Evolutionary conservation across 2,888 invertebrate genomes (phyloP), one percentile per base, ranked within the genome.

Genomic region (Agrenia bidenticulata): DNA sequence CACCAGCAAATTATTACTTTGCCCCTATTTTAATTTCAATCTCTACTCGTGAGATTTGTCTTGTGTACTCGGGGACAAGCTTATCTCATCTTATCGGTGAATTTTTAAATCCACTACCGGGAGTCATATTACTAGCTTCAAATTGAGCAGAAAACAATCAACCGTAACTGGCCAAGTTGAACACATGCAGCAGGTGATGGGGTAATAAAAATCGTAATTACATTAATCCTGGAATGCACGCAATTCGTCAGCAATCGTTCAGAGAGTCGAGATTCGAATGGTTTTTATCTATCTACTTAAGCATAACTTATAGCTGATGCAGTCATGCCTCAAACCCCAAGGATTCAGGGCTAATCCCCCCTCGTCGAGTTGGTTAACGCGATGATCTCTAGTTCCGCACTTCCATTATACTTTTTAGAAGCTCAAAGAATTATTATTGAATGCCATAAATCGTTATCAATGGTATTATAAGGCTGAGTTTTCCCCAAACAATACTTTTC

Each of bases 121-220:
- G n/a, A n/a, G n/a, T 32, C 4, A 32, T 4, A 32, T 7, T 32
- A 32, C 4, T 4, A 32, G 32, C 11, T 32, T 32, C 11, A 32
- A 32, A 32, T 32, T 32, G 32, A 32, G 5, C 32, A 32, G 32
- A 32, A 32, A 32, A 4, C 32, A 7, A 32, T 32, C 4, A 32
- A 32, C 32, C 11, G 11, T 11, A 7, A 32, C 32, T 32, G 32
- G 5, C 32, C 32, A 32, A 32, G 32, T 11, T 11, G 11, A 11
- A 32, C 4, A 7, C 11, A 15, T 13, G 15, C 39, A 45, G 15
- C 49, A 58, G 58, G 49, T 58, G 17, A 58, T 21, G 49, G 4
- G 58, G 27, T 26, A 45, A 58, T 58, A 58, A 58, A 58, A 58
- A 58, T 58, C 7, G 15, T 26, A 23, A 23, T 58, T 23, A 58